Percentiles rank a stretch among this genome's conserved stretches.
phyloP scores from a whole-genome alignment of 1,140 invertebrate species.

The Lasaia peninsularis region DNA sequence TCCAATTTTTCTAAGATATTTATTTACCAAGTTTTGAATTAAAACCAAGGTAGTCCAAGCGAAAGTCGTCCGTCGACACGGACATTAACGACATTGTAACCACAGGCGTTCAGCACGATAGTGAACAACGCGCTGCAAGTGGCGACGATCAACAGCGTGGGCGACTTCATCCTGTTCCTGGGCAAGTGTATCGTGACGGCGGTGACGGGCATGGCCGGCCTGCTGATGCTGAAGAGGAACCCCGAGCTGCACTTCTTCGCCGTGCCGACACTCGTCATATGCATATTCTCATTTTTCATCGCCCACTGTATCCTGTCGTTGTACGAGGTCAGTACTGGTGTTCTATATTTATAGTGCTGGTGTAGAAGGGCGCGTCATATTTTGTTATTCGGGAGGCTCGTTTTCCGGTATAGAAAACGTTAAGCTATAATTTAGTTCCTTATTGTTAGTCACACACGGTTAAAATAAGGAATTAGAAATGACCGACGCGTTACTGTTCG shows the following conservation, averaged over 20 bases:
- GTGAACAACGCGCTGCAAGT: conserved; percentile 91
- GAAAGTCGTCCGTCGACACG: too few species aligned
- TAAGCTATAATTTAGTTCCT: too few species aligned
- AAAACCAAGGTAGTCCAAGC: too few species aligned
- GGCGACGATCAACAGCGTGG: conserved; percentile 94
- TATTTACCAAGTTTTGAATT: too few species aligned
- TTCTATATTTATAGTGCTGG: too few species aligned
- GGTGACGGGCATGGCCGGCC: conserved; percentile 84
- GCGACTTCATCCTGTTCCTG: conserved; percentile 95
- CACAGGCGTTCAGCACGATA: conserved; percentile 89
- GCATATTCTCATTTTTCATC: conserved; percentile 94
- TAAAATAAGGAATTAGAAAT: too few species aligned
- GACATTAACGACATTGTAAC: conserved; percentile 13
- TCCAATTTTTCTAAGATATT: too few species aligned
- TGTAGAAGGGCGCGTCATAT: too few species aligned
- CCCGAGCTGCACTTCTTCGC: conserved; percentile 88
- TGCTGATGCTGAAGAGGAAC: conserved; percentile 86
- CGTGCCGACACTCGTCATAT: conserved; percentile 91
- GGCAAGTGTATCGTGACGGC: conserved; percentile 94
- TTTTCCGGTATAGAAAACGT: too few species aligned
- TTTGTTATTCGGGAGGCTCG: too few species aligned
- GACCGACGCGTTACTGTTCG: too few species aligned
- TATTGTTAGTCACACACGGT: too few species aligned
- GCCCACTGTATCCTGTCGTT: conserved; percentile 95
- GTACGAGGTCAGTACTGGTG: conserved; percentile 86